Conservation (phyloP, 2,113 vertebrate species). For the Dipodomys stephensi region DNA sequence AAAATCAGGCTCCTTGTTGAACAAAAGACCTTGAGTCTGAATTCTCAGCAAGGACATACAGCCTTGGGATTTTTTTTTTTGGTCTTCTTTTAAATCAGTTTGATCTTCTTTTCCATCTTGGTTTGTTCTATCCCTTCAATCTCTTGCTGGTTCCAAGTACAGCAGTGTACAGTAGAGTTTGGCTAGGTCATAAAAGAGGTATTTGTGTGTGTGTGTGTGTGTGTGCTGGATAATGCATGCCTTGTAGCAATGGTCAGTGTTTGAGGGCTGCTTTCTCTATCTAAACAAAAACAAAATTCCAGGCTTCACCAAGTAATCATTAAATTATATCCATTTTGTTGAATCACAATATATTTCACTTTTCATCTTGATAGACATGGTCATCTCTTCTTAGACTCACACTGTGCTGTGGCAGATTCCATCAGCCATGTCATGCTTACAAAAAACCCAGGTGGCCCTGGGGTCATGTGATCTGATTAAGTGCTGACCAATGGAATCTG, state of each 20-base stretch:
- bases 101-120: constrained; percentile 24
- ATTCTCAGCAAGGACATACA: constrained; percentile 51
- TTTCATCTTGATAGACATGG: background rate
- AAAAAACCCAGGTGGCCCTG: background rate
- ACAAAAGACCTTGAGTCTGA: constrained; percentile 52
- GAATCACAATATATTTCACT: background rate
- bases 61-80: background rate
- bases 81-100: background rate
- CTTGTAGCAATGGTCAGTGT: background rate
- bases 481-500: background rate
- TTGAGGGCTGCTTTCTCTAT: background rate
- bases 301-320: background rate
- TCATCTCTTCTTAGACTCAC: background rate
- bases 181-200: background rate
- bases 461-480: background rate
- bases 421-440: background rate
- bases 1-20: constrained; percentile 63
- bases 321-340: constrained; percentile 28
- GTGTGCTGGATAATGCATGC: background rate
- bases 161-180: constrained; percentile 7
- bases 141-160: background rate
- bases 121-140: constrained; percentile 10
- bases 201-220: background rate
- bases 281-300: constrained; percentile 43
- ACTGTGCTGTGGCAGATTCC: background rate